These are phyloP conservation scores for Patiria pectinifera DNA, from an alignment of 53 echinoderm and acorn worm genomes.

Conservation along the genomic window DNA sequence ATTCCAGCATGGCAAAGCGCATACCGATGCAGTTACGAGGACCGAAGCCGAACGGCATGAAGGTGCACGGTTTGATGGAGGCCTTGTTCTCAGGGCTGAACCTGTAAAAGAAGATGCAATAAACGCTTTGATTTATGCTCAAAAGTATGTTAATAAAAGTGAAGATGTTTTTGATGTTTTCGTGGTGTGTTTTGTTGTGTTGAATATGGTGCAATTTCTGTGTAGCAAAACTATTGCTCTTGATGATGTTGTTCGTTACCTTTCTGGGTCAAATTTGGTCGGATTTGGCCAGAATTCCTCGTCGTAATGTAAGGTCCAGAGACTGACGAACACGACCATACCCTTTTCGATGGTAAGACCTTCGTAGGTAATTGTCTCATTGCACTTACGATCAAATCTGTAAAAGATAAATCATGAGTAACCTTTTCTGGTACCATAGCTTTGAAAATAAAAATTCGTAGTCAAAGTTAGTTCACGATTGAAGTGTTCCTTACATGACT, in stretches of 20 bases:
- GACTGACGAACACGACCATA: conserved; percentile 18
- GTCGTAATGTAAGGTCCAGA: conserved; percentile 55
- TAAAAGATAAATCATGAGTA: neutral
- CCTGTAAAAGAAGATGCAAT: neutral
- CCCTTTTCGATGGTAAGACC: conserved; percentile 51
- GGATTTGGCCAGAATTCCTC: conserved; percentile 57
- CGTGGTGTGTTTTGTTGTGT: no score
- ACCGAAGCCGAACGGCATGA: conserved; percentile 44
- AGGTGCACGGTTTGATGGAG: conserved; percentile 40
- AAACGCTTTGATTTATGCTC: neutral
- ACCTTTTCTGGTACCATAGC: no score
- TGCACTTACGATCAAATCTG: conserved; percentile 69
- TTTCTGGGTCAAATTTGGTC: conserved; percentile 56
- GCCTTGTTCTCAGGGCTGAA: conserved; percentile 53
- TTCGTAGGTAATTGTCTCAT: conserved; percentile 55
- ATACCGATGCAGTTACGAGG: conserved; percentile 58
- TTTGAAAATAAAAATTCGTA: no score
- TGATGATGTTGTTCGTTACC: neutral
- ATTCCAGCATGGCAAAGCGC: conserved; percentile 48
- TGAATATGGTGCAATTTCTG: no score
- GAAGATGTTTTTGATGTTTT: no score
- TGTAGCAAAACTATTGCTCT: no score
- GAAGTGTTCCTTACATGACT: conserved; percentile 51
- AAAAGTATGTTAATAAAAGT: neutral
- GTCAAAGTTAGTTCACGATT: neutral